Evolutionary conservation across 2,888 invertebrate species (phyloP), one percentile per base, ranked within the genome.

Genomic region (Ecliptopera silaceata): DNA sequence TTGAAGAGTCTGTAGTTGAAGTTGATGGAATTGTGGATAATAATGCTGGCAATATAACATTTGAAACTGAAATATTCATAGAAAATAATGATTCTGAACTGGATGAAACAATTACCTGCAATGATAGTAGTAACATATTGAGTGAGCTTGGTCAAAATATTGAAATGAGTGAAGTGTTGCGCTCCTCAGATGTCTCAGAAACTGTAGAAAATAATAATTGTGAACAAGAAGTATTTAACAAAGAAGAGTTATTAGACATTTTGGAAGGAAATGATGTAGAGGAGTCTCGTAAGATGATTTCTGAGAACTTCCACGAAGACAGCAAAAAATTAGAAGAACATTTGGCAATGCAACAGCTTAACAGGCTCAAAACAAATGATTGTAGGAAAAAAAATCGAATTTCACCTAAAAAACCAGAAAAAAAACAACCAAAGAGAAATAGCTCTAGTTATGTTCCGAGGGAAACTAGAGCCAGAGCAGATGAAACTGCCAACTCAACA

Each of bases 171-270:
- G 90, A 90, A 63, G 88, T 80, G 4, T 64, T 91, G 51, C 75
- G 82, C 12, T 80, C 86, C 22, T 84, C 88, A 11, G 82, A 86
- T 72, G 69, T 80, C 13, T 62, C 79, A 54, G 84, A 82, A 48
- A 77, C 76, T 67, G 65, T 72, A 17, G 88, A 88, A 69, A 88
- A 88, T 63, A 89, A 89, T 64, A 88, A 88, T 57, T 76, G 82
- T 69, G 76, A 79, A 55, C 82, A 88, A 61, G 88, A 89, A 70
- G 83, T 91, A 11, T 88, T 91, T 59, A 91, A 91, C 64, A 91
- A 91, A 66, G 90, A 91, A 63, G 90, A 91, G 63, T 64, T 91
- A 18, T 66, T 91, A 44, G 88, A 90, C 63, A 91, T 91, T 59
- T 74, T 91, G 55, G 84, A 91, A 71, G 91, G 91, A 2, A 90